Evolutionary conservation across 1,140 invertebrate species (phyloP).

Genomic region (Chironomus tepperi): DNA sequence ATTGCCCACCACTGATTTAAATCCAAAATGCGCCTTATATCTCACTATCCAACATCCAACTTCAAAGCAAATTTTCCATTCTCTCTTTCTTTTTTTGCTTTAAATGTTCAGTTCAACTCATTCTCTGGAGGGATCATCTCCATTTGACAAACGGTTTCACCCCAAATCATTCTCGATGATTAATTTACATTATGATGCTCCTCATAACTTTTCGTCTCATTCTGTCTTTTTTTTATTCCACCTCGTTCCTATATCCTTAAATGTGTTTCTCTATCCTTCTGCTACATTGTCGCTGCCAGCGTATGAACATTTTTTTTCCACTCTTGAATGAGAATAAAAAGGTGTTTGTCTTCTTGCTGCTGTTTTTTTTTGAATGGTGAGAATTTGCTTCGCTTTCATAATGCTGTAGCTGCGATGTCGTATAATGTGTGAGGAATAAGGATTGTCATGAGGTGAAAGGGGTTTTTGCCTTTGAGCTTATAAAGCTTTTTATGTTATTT

Average conservation of each 20-base stretch:
- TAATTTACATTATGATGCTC: constrained; percentile 3
- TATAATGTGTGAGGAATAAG: neutral
- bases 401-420: neutral
- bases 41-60: too few relatives aligned
- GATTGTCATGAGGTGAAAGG: constrained; percentile 12
- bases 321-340: neutral
- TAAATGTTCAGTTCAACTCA: neutral
- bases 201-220: neutral
- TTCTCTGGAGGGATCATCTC: neutral
- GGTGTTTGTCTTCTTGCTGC: constrained; percentile 1
- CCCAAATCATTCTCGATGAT: constrained; percentile 12
- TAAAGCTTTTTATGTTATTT: constrained; percentile 15
- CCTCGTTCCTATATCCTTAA: too few relatives aligned
- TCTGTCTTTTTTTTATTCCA: neutral
- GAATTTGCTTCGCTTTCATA: neutral
- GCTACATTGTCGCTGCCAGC: neutral
- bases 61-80: neutral
- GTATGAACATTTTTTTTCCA: neutral
- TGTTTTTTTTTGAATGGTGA: neutral
- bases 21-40: too few relatives aligned
- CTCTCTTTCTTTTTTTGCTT: neutral
- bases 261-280: neutral
- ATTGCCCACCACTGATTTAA: too few relatives aligned
- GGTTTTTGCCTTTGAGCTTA: neutral
- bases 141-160: constrained; percentile 6